Conservation (phyloP, 2,113 vertebrate species). For the Catharus minimus region DNA sequence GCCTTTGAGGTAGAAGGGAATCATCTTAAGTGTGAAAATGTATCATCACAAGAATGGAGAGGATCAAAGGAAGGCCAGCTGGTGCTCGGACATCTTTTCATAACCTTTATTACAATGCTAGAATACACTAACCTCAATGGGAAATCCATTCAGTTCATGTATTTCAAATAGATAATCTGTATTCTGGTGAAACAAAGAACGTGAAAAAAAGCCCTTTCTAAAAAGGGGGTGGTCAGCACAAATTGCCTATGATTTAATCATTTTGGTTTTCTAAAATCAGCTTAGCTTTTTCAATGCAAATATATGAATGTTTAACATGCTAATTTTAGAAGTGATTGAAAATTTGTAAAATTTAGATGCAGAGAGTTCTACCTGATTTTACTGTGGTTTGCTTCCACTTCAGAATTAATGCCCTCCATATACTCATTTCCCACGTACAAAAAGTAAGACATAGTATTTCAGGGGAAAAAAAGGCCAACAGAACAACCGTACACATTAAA, state of each 20-base stretch:
- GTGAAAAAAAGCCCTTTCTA: constrained; percentile 8
- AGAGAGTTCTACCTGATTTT: not conserved
- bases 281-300: constrained; percentile 34
- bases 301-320: not conserved
- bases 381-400: not conserved
- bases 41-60: constrained; percentile 67
- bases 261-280: constrained; percentile 31
- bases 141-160: constrained; percentile 56
- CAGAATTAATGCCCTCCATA: not conserved
- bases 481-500: not conserved
- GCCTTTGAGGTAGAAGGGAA: constrained; percentile 67
- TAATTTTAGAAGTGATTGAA: constrained; percentile 1
- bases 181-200: constrained; percentile 55
- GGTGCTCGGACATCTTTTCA: constrained; percentile 68
- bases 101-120: constrained; percentile 65
- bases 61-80: constrained; percentile 68
- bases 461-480: not conserved
- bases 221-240: constrained; percentile 49
- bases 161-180: constrained; percentile 62
- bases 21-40: constrained; percentile 70
- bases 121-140: constrained; percentile 66
- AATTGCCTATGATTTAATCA: constrained; percentile 67
- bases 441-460: not conserved
- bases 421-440: not conserved
- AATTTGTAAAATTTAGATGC: not conserved